Evolutionary conservation across 2,797 vertebrate genomes (phyloP), one percentile per base, ranked within the genome.

Genomic region (Bufotes viridis): DNA sequence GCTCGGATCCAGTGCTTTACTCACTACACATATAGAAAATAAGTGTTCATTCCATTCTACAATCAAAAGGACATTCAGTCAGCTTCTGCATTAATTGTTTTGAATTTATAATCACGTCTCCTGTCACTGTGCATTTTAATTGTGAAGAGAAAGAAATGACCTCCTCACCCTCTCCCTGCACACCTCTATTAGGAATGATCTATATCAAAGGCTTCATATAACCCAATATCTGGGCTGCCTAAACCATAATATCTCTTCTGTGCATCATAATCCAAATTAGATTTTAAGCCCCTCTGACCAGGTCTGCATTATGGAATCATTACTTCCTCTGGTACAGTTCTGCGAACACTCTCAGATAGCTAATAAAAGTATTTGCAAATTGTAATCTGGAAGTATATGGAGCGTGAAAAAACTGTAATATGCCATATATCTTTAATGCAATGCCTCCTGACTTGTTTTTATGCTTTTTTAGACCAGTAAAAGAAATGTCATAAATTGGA

Each of bases 101-200:
- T 3, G 84, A 87, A 72, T 89, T 89, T 83, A 83, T 84, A 89
- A 89, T 89, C 82, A 86, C 88, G 79, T 87, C 84, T 72, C 18
- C 84, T 89, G 88, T 89, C 88, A 89, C 72, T 83, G 63, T 72
- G 80, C 22, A 89, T 89, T 87, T 87, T 89, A 89, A 89, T 89
- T 80, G 61, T 53, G 72, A 34, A 89, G 88, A 89, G 74, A 67
- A 89, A 76, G 83, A 85, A 83, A 20, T 63, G 88, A 89, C 88
- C 88, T 86, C 49, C 69, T 58, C 61, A 55, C 53, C 88, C 42
- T 78, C 74, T 42, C 75, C 57, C 61, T 53, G 72, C 14, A 89
- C 61, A 78, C 63, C 67, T 57, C 15, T 17, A 70, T 78, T 69
- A 29, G 12, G 78, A n/a, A 89, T 79, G 42, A 78, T 72, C 29